These are phyloP conservation scores for Alentia gelatinosa DNA, from an alignment of 2,888 invertebrate species.

Conservation along the genomic window DNA sequence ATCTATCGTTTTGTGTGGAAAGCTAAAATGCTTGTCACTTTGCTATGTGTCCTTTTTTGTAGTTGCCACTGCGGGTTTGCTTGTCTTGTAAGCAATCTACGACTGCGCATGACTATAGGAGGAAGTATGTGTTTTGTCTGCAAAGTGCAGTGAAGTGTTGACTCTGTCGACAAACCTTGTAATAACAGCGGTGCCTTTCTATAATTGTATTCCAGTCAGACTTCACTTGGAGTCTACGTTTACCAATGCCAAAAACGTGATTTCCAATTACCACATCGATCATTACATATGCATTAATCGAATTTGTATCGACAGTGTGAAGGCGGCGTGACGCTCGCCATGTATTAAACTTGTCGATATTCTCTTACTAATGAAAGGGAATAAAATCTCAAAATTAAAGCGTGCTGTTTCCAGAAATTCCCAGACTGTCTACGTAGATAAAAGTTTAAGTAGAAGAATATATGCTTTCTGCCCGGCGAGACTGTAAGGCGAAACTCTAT, in stretches of 20 bases:
- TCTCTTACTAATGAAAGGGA: neutral
- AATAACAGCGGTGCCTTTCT: neutral
- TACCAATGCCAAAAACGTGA: neutral
- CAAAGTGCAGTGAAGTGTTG: neutral
- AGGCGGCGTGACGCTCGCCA: too few relatives aligned
- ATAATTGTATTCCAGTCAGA: neutral
- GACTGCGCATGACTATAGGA: neutral
- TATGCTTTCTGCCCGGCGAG: too few relatives aligned
- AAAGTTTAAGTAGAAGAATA: neutral
- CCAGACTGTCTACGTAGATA: neutral
- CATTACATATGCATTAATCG: neutral
- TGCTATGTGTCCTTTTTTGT: neutral
- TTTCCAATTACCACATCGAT: neutral
- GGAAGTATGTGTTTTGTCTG: neutral
- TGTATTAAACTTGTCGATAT: neutral
- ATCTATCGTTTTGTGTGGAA: neutral
- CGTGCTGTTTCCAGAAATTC: neutral
- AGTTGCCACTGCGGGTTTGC: too few relatives aligned
- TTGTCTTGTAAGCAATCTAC: too few relatives aligned
- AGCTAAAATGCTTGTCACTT: neutral
- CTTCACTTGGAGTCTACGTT: neutral
- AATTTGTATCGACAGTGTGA: neutral
- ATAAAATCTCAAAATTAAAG: neutral
- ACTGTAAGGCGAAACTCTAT: too few relatives aligned
- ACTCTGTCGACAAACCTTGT: neutral